Conservation (phyloP, 2,888 invertebrate genomes). For the Xestia xanthographa region DNA sequence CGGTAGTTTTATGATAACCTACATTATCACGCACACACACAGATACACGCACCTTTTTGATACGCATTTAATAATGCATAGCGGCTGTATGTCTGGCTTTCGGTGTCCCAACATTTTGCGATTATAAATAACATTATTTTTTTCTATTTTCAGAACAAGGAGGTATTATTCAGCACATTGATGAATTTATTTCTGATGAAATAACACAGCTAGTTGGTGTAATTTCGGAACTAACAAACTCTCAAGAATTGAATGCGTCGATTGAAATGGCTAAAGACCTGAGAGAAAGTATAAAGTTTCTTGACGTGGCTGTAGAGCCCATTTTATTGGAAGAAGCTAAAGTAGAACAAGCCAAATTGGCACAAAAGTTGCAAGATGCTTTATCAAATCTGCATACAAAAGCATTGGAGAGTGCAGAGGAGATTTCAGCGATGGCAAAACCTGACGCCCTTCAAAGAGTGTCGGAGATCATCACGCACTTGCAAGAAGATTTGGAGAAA, state of each 20-base stretch:
- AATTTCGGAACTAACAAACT: conserved; percentile 59
- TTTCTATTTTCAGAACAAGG: conserved; percentile 56
- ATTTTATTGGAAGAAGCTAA: conserved; percentile 31
- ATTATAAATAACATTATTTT: not conserved
- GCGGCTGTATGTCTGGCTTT: conserved; percentile 39
- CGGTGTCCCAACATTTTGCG: not conserved
- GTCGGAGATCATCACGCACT: conserved; percentile 71
- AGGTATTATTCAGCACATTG: conserved; percentile 67
- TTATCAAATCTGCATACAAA: conserved; percentile 69
- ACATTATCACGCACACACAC: conserved; percentile 32
- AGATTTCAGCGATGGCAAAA: conserved; percentile 59
- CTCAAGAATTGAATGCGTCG: conserved; percentile 59
- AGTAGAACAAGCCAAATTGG: conserved; percentile 64
- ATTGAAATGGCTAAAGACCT: conserved; percentile 56
- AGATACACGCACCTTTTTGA: conserved; percentile 42
- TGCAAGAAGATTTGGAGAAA: conserved; percentile 74
- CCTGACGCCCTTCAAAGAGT: conserved; percentile 68
- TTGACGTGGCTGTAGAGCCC: conserved; percentile 47
- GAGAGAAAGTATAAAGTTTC: conserved; percentile 62
- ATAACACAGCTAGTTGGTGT: conserved; percentile 62
- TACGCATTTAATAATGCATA: conserved; percentile 17
- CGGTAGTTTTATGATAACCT: conserved; percentile 23
- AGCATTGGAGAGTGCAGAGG: conserved; percentile 68
- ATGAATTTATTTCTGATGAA: conserved; percentile 68
- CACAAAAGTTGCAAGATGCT: conserved; percentile 67